Percentiles rank a stretch among this genome's conserved stretches.
phyloP scores from a whole-genome alignment of 2,888 invertebrate species.

The Cosmorhoe ocellata region DNA sequence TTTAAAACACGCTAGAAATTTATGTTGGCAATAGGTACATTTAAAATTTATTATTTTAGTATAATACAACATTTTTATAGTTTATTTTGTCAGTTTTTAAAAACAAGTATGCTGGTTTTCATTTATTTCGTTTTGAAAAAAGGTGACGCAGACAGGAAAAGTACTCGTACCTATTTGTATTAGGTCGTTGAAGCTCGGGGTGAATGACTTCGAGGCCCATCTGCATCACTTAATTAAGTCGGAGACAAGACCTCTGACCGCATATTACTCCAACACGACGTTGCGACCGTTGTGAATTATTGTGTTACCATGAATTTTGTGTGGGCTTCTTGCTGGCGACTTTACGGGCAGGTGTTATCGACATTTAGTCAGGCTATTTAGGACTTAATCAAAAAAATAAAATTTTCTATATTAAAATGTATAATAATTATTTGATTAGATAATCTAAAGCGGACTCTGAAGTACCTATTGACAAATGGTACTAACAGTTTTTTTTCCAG shows the following conservation, averaged over 20 bases:
- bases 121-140: no score
- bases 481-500: no score
- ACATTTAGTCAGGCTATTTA: no score
- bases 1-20: constrained; percentile 22
- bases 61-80: constrained; percentile 15
- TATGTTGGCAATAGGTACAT: constrained; percentile 16
- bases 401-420: no score
- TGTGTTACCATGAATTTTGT: neutral
- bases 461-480: no score
- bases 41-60: constrained; percentile 25
- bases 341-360: neutral
- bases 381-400: no score
- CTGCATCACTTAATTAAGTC: constrained; percentile 17
- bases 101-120: neutral
- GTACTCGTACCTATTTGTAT: no score
- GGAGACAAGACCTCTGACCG: constrained; percentile 10
- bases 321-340: neutral
- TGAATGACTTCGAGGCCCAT: constrained; percentile 3
- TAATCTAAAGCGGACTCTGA: no score
- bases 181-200: neutral
- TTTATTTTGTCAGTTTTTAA: neutral
- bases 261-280: constrained; percentile 35
- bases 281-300: constrained; percentile 27
- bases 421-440: no score
- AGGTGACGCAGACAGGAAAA: no score